Evolutionary conservation across 2,113 vertebrate genomes (phyloP), one percentile per base, ranked within the genome.

Genomic region (Paedocypris sp.): DNA sequence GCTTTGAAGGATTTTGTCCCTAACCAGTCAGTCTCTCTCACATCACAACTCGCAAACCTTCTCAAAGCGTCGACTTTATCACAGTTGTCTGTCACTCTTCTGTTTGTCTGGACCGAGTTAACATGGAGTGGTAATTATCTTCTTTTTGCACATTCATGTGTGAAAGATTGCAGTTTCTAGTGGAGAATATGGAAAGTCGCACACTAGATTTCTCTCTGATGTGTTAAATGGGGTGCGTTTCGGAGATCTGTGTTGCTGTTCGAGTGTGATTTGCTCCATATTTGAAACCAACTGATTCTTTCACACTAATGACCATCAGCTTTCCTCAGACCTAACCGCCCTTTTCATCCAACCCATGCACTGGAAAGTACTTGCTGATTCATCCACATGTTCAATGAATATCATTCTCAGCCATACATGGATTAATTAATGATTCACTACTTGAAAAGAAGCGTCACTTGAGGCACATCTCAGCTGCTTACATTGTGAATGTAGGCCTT

Each of bases 281-380:
- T 71, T 75, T 22, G 6, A 56, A 56, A 42, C 35, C 26, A 42
- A 26, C 53, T 43, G 26, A 25, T 22, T 39, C 2, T 20, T 31
- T 50, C 45, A 10, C 32, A 19, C 57, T 57, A 43, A 19, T 39
- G 11, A 29, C 10, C 23, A 10, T 29, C 33, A 19, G 16, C 64
- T 29, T 11, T 53, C 62, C 19, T 38, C 60, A 28, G 1, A 32
- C 26, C 63, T 57, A 25, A 33, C 16, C 28, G 32, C 51, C 28
- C 46, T 2, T n/a, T n/a, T 5, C 51, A 45, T 61, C 57, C 54
- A 46, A 78, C 77, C 78, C 71, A 77, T 86, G 82, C 78, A 59
- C 62, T 82, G 80, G 68, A 61, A 71, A 50, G 18, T 70, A 76
- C 74, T 75, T 73, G 31, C 47, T 49, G 54, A 54, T 31, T 50